phyloP scores from a whole-genome alignment of 2,113 vertebrate species.

The Meleagris gallopavo region DNA sequence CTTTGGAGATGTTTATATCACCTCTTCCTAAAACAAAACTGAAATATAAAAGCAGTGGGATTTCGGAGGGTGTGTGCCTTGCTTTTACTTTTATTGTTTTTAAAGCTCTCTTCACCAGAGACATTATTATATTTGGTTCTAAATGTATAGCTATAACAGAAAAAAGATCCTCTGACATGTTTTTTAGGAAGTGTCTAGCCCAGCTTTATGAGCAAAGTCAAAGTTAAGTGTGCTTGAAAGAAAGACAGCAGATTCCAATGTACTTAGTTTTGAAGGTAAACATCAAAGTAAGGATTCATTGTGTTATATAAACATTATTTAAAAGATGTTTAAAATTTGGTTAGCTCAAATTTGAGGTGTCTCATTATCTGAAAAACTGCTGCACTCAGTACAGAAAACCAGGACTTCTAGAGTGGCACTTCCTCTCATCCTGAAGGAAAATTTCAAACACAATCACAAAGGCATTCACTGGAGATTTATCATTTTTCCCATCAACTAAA shows the following conservation, averaged over 20 bases:
- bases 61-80: fast-evolving
- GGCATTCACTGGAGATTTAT: fast-evolving
- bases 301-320: background rate
- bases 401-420: background rate
- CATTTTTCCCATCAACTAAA: background rate
- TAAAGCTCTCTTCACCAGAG: background rate
- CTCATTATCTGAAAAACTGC: background rate
- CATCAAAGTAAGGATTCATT: background rate
- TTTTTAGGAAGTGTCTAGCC: background rate
- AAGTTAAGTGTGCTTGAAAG: background rate
- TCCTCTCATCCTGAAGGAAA: background rate
- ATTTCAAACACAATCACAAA: background rate
- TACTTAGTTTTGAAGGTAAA: background rate
- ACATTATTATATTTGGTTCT: background rate
- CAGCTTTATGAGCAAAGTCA: background rate
- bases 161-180: background rate
- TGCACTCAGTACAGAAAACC: background rate
- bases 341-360: background rate
- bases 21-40: background rate
- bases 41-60: background rate
- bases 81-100: background rate
- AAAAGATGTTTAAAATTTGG: background rate
- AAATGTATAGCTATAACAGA: background rate
- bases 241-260: background rate
- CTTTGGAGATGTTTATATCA: background rate